Base-by-base conservation (phyloP, 92 coral and sea anemone genomes). In the Bergia sp. region DNA sequence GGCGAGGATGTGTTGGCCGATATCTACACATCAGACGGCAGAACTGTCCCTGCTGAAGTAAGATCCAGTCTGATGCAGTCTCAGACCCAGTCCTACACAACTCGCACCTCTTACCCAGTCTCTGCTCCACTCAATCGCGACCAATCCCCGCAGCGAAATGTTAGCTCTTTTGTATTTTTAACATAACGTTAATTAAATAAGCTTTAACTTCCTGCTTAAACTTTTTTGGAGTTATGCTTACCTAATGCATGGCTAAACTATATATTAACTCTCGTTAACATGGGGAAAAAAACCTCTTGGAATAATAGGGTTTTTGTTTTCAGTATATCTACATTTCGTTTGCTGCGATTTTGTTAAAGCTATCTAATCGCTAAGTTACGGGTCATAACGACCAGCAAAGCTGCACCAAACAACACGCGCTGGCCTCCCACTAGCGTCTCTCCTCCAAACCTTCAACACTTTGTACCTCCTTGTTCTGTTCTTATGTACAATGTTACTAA, bases 31-130 rank as follows among this genome's bases (percentile, higher is more conserved):
- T 90, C 98, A 23, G 94, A 93, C 85, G 99, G 99, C 77, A 91
- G 98, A 82, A 95, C 98, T 61, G 96, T 94, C 37, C 96, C 98
- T 23, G 96, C 99, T 44, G 99, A 97, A 94, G 99, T 97, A 93
- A 95, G 95, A 89, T 84, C 87, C 79, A 84, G 79, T 84, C 87
- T 84, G 87, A 84, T 84, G 87, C 87, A 84, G 87, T 43, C 87
- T 84, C 87, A 84, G 87, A 84, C 79, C 79, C 87, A 84, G 87
- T 69, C 87, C 79, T 71, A 84, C 87, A 47, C 87, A 74, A 84
- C 87, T 84, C 87, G 87, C 75, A 84, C 77, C 39, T 45, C 87
- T 84, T 84, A 84, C 77, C 87, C 87, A 67, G 87, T 84, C 87
- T 84, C 87, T 84, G 87, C 87, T 84, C 87, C 87, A 37, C 13